phyloP scores from a whole-genome alignment of 2,888 invertebrate genomes.

The Eristalis pertinax region DNA sequence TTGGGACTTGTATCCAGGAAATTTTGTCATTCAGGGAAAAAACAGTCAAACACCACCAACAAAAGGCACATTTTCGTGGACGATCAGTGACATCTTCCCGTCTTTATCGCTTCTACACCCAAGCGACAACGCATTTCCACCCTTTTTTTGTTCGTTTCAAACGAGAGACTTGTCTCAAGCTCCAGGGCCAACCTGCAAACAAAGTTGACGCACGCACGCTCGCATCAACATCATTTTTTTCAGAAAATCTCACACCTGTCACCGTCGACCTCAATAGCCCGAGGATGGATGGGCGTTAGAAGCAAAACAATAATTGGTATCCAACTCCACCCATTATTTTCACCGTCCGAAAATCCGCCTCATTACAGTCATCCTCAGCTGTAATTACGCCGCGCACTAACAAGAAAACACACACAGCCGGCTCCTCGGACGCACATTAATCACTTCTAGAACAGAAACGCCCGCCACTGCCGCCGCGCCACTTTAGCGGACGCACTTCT shows the following conservation, averaged over 20 bases:
- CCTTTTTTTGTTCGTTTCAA: not conserved
- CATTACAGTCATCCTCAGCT: conserved; percentile 30
- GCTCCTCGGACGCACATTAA: conserved; percentile 53
- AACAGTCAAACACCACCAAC: no score
- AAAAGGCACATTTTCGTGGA: no score
- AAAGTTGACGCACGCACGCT: not conserved
- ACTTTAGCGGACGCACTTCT: conserved; percentile 35
- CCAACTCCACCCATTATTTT: conserved; percentile 37
- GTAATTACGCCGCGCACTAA: conserved; percentile 31
- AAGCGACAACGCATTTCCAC: not conserved
- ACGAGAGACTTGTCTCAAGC: not conserved
- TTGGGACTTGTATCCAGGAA: no score
- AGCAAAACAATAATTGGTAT: conserved; percentile 23
- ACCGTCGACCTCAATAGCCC: not conserved
- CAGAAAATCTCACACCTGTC: not conserved
- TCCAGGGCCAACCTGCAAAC: not conserved
- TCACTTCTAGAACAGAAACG: conserved; percentile 35
- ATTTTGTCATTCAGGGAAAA: no score
- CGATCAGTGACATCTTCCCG: no score
- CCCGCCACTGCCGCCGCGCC: conserved; percentile 1
- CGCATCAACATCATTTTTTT: not conserved
- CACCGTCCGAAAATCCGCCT: conserved; percentile 23
- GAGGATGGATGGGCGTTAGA: not conserved
- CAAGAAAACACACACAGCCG: conserved; percentile 7
- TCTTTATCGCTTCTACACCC: no score